phyloP scores from a whole-genome alignment of 2,113 vertebrate genomes.

The Bubo bubo region DNA sequence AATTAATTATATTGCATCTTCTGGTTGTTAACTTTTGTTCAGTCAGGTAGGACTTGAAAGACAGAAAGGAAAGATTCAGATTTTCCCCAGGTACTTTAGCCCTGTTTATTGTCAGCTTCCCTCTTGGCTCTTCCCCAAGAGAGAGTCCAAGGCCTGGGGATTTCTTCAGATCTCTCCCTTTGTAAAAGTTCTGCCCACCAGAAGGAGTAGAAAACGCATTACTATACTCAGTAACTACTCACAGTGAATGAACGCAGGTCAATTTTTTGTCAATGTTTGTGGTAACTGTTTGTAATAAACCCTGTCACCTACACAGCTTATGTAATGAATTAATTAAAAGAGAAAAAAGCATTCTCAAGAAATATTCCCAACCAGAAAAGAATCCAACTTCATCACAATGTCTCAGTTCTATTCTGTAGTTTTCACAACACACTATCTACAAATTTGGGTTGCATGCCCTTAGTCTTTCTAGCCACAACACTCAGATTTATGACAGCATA shows the following conservation, averaged over 20 bases:
- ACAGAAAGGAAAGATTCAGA: background rate
- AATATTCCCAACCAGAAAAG: background rate
- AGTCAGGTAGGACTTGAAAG: background rate
- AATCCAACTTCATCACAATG: background rate
- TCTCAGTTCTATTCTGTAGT: background rate
- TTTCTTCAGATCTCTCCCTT: background rate
- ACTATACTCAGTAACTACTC: background rate
- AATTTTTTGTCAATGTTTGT: slow-evolving; percentile 4
- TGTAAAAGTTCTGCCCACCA: background rate
- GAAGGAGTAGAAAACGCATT: background rate
- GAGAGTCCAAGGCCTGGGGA: background rate
- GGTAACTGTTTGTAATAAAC: background rate
- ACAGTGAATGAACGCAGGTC: background rate
- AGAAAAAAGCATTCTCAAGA: background rate
- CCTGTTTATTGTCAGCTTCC: background rate
- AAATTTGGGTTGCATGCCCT: background rate
- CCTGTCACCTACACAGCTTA: background rate
- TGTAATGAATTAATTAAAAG: background rate
- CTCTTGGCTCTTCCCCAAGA: background rate
- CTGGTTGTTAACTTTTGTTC: background rate
- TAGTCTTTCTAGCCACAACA: slow-evolving; percentile 29
- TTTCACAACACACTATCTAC: background rate
- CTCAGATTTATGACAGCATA: slow-evolving; percentile 1
- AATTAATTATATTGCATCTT: background rate
- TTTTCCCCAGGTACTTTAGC: background rate